These are phyloP conservation scores for Drosophila gunungcola DNA, from an alignment of 1,140 invertebrate species.

Conservation along the genomic window DNA sequence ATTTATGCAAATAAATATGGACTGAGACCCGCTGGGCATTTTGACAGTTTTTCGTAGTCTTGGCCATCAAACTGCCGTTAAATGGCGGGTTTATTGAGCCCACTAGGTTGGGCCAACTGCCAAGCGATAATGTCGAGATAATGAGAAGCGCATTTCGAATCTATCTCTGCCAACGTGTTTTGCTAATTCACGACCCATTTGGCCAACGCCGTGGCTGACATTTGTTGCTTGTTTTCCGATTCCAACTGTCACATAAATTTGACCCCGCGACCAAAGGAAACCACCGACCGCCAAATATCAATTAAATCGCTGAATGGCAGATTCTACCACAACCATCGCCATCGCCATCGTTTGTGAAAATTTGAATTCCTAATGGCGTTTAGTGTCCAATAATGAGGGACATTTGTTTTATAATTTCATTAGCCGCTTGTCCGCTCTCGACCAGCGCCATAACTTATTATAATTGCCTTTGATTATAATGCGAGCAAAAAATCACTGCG, in stretches of 20 bases:
- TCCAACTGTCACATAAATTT: slow-evolving; percentile 80
- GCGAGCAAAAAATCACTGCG: slow-evolving; percentile 54
- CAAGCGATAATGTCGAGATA: slow-evolving; percentile 30
- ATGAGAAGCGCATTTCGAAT: slow-evolving; percentile 34
- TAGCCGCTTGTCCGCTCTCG: slow-evolving; percentile 61
- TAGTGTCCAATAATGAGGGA: slow-evolving; percentile 81
- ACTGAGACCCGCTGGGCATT: slow-evolving; percentile 51
- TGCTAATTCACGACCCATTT: slow-evolving; percentile 72
- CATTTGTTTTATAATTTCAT: slow-evolving; percentile 84
- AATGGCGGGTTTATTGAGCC: slow-evolving; percentile 63
- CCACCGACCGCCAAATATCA: slow-evolving; percentile 32
- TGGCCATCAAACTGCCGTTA: slow-evolving; percentile 75
- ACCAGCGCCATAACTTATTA: slow-evolving; percentile 62
- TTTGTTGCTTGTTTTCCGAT: slow-evolving; percentile 78
- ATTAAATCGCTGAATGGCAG: slow-evolving; percentile 43
- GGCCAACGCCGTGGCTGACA: slow-evolving; percentile 67
- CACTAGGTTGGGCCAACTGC: slow-evolving; percentile 32
- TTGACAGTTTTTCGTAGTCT: slow-evolving; percentile 69
- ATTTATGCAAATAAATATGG: slow-evolving; percentile 64
- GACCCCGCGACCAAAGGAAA: slow-evolving; percentile 22
- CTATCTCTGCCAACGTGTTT: slow-evolving; percentile 34
- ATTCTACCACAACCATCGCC: slow-evolving; percentile 53
- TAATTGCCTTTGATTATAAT: slow-evolving; percentile 77
- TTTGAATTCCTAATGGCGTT: slow-evolving; percentile 80
- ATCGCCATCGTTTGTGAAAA: slow-evolving; percentile 47